Evolutionary conservation across 2,797 vertebrate genomes (phyloP).

Genomic region (Enteromius radiatus): DNA sequence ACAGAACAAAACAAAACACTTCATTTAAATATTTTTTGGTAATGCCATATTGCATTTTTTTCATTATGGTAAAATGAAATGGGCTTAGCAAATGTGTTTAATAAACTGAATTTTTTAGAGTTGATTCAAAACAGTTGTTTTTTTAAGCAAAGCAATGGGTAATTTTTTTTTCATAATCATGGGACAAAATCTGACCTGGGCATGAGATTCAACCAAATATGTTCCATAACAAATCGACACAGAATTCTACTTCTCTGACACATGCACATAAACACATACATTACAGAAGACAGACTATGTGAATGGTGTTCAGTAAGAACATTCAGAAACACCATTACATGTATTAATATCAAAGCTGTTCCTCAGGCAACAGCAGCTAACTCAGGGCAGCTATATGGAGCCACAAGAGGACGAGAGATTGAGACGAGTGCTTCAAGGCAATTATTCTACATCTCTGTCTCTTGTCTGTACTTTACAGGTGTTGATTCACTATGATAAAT

Average conservation of each 20-base stretch:
- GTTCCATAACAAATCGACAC: neutral
- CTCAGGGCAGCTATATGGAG: slow-evolving; percentile 16
- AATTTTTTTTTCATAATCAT: neutral
- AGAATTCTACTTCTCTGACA: neutral
- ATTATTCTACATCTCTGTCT: slow-evolving; percentile 45
- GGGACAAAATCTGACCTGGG: neutral
- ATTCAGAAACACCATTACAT: slow-evolving; percentile 40
- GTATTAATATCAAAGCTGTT: slow-evolving; percentile 42
- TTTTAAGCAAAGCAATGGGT: neutral
- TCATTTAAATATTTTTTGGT: neutral
- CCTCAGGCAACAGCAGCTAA: slow-evolving; percentile 31
- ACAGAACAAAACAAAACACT: neutral
- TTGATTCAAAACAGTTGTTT: neutral
- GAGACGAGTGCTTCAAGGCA: slow-evolving; percentile 40
- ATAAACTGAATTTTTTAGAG: neutral
- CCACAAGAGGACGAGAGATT: slow-evolving; percentile 25
- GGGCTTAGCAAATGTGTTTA: neutral
- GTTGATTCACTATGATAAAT: slow-evolving; percentile 49
- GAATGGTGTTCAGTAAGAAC: slow-evolving; percentile 38
- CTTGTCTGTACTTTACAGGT: slow-evolving; percentile 38
- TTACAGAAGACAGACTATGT: slow-evolving; percentile 36
- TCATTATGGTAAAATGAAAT: neutral
- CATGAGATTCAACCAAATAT: neutral
- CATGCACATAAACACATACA: neutral
- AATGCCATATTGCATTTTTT: neutral